Conservation (phyloP, 2,113 vertebrate species). For the Calidris pygmaea region DNA sequence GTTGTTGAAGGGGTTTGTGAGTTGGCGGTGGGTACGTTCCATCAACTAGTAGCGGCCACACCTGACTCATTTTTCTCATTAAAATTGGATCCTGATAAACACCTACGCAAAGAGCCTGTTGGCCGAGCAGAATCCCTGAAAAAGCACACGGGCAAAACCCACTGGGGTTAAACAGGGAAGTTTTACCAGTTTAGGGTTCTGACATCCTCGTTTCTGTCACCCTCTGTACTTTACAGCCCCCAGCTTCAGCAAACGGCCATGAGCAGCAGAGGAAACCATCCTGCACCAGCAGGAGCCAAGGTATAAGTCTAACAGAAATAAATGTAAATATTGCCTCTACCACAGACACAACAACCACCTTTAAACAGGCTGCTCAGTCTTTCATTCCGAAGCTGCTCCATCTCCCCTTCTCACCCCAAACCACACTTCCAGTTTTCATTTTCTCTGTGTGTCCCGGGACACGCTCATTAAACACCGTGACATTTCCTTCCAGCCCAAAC, state of each 20-base stretch:
- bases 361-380: neutral
- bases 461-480: neutral
- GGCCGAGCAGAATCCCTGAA: neutral
- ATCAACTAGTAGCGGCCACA: neutral
- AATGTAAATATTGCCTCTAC: rapidly evolving
- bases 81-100: neutral
- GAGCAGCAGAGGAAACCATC: rapidly evolving
- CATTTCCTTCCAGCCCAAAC: neutral
- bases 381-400: neutral
- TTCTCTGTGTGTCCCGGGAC: neutral
- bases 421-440: neutral
- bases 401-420: neutral
- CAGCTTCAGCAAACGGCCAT: neutral
- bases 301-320: rapidly evolving
- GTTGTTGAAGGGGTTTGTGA: neutral
- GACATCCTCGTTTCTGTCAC: rapidly evolving
- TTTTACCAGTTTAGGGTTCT: rapidly evolving
- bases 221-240: neutral
- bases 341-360: neutral
- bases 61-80: neutral
- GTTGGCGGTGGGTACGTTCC: neutral
- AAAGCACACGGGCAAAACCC: rapidly evolving
- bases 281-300: rapidly evolving
- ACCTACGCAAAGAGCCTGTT: rapidly evolving
- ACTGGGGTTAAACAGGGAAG: rapidly evolving